phyloP scores from a whole-genome alignment of 1,140 invertebrate species.

The Bactericera cockerelli region DNA sequence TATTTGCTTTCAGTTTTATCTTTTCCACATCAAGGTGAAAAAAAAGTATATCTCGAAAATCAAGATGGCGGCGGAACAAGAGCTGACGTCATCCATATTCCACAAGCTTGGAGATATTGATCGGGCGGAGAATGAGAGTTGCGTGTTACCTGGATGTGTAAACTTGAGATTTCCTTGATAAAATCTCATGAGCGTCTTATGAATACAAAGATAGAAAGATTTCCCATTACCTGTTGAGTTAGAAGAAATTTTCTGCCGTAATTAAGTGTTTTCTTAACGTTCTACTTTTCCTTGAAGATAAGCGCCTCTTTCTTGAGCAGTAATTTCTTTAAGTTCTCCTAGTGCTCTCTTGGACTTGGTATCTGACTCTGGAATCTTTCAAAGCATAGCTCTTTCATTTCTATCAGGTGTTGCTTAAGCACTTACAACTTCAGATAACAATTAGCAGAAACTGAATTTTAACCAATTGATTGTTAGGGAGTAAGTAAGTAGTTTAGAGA shows the following conservation, averaged over 20 bases:
- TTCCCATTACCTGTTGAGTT: slow-evolving; percentile 5
- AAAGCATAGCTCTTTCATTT: not conserved
- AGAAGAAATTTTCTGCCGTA: not conserved
- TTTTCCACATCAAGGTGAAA: slow-evolving; percentile 9
- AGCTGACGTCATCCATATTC: slow-evolving; percentile 6
- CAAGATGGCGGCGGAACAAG: slow-evolving; percentile 5
- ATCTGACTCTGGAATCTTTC: not conserved
- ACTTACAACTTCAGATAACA: no score
- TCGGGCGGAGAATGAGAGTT: not conserved
- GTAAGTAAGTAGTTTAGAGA: no score
- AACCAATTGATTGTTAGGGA: no score
- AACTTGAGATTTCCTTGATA: slow-evolving; percentile 5
- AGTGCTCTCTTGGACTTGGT: not conserved
- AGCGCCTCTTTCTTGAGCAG: not conserved
- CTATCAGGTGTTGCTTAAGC: no score
- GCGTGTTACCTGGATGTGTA: slow-evolving; percentile 6
- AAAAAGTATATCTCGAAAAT: slow-evolving; percentile 6
- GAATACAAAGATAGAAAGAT: slow-evolving; percentile 7
- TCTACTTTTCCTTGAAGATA: not conserved
- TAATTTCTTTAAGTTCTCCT: slow-evolving; percentile 2
- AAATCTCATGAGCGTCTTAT: slow-evolving; percentile 2
- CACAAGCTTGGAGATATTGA: slow-evolving; percentile 1
- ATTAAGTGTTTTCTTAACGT: slow-evolving; percentile 7
- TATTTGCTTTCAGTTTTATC: slow-evolving; percentile 7
- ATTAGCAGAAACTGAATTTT: no score